phyloP scores from a whole-genome alignment of 2,113 vertebrate genomes.

The Laticauda colubrina region DNA sequence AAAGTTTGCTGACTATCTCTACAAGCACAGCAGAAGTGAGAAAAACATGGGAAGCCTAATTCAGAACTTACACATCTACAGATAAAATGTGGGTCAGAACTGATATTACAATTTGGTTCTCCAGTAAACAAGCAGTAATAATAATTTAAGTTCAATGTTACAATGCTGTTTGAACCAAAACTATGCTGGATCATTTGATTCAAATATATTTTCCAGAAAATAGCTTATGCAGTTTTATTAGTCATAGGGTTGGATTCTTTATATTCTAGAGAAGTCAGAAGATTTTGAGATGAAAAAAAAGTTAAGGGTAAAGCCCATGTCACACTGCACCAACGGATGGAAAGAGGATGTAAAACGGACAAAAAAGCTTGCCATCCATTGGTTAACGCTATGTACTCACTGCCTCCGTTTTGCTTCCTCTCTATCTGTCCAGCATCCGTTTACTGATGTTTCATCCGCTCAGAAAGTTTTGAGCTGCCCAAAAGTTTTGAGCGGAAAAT shows the following conservation, averaged over 20 bases:
- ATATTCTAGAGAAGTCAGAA: background rate
- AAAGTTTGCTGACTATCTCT: background rate
- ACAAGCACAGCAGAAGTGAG: slow-evolving; percentile 8
- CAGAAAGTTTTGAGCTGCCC: too few relatives aligned
- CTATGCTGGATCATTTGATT: background rate
- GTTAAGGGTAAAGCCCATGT: background rate
- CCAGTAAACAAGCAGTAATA: background rate
- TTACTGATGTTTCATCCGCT: too few relatives aligned
- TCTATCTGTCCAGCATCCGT: too few relatives aligned
- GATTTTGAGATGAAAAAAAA: background rate
- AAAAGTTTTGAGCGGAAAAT: too few relatives aligned
- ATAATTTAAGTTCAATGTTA: background rate
- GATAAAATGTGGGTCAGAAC: background rate
- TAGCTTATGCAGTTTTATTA: background rate
- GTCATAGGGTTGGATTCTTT: background rate
- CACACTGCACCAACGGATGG: too few relatives aligned
- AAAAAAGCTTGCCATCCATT: too few relatives aligned
- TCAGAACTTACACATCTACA: background rate
- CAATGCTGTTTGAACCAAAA: background rate
- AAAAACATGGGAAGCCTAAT: slow-evolving; percentile 22
- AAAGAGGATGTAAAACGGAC: too few relatives aligned
- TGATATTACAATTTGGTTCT: slow-evolving; percentile 19
- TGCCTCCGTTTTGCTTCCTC: too few relatives aligned
- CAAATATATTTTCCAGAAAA: background rate
- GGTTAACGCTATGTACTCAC: too few relatives aligned